These are phyloP conservation scores for Pterocles burchelli DNA, from an alignment of 2,113 vertebrate species.

Conservation along the genomic window DNA sequence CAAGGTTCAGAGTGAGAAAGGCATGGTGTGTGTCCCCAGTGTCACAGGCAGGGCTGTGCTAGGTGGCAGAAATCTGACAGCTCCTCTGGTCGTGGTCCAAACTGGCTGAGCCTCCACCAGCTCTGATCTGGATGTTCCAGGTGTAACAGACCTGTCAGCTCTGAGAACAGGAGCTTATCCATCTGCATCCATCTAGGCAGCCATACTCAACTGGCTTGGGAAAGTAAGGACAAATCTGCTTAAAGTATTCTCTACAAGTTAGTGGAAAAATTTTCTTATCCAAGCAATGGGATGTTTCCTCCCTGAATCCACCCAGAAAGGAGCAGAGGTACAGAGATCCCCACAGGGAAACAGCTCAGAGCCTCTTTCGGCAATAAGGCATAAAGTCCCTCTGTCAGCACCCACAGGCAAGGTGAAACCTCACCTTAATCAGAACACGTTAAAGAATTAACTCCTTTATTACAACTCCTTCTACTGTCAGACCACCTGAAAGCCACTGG, in stretches of 20 bases:
- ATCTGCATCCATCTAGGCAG: neutral
- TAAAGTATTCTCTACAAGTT: neutral
- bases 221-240: neutral
- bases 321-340: neutral
- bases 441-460: neutral
- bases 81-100: neutral
- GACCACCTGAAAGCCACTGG: neutral
- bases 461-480: neutral
- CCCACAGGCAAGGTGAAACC: neutral
- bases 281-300: neutral
- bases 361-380: neutral
- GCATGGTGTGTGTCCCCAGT: neutral
- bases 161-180: neutral
- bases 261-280: neutral
- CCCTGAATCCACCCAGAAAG: accelerated
- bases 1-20: neutral
- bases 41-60: neutral
- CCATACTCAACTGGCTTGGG: neutral
- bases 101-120: neutral
- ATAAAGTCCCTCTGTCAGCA: neutral
- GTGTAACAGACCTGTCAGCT: neutral
- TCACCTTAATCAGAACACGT: neutral
- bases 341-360: neutral
- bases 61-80: neutral
- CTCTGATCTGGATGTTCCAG: neutral